Base-by-base conservation (phyloP, 1,140 invertebrate species). In the Drosophila ohnishii region DNA sequence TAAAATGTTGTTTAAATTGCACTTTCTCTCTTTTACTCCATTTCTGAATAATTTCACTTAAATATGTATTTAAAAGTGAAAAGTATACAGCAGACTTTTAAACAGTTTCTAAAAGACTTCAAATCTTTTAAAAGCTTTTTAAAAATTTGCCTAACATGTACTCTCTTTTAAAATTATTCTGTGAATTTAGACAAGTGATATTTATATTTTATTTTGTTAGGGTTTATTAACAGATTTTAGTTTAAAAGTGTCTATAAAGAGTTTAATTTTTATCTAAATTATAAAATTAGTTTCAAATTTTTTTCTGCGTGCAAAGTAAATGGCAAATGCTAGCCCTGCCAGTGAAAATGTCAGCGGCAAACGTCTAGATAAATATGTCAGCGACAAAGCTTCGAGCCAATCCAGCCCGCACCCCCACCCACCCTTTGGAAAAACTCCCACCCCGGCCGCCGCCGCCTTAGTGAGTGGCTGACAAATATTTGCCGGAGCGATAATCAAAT, bases 351-450 rank as follows among this genome's bases (percentile, higher is more conserved):
- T 72, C 82, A 87, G 50, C 71, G 85, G 80, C 75, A 82, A 87
- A 80, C 63, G 73, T 87, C 80, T 89, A 88, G 77, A 89, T 89
- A 88, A 88, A 88, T 89, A 84, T 89, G 84, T 89, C 84, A 88
- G 69, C 73, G 62, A 72, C 78, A 75, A 59, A 59, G 56, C 66
- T 60, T 44, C 57, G 51, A 39, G 47, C 19, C 55, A 50, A 39
- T 35, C 34, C 51, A 62, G 22, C 34, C 51, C 55, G 22, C 51
- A 16, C 44, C 50, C 37, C n/a, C 30, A 6, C 2, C 48, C 39
- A 40, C 14, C 48, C 37, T 25, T 11, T 1, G 32, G 30, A 45
- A 28, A 34, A 73, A 39, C 11, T 53, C 37, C 22, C 48, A 10
- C 42, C 3, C 34, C 50, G 47, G 9, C 44, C 47, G 9, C 44